A percentile compares a stretch with the other conserved stretches of the same genome.
phyloP scores from a whole-genome alignment of 2,113 vertebrate genomes.

The Oryzias curvinotus region DNA sequence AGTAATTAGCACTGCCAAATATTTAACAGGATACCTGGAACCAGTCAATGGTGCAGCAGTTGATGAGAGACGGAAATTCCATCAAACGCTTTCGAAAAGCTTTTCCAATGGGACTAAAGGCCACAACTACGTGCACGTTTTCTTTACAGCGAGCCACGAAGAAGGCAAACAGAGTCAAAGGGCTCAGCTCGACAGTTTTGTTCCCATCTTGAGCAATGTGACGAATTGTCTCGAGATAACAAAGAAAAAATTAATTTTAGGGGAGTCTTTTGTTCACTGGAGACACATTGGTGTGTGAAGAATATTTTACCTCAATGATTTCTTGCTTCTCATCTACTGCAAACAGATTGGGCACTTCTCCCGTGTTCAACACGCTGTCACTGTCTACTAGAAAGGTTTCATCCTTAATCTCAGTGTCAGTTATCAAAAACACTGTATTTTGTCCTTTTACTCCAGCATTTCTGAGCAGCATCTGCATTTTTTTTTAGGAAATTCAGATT shows the following conservation, averaged over 20 bases:
- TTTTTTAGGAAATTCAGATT: background rate
- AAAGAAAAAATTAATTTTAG: slow-evolving; percentile 6
- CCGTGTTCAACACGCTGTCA: slow-evolving; percentile 92
- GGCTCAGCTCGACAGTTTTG: slow-evolving; percentile 85
- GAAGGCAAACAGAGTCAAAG: slow-evolving; percentile 88
- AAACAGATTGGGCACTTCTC: slow-evolving; percentile 95
- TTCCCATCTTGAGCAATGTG: slow-evolving; percentile 80
- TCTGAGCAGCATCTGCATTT: slow-evolving; percentile 85
- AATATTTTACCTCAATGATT: slow-evolving; percentile 86
- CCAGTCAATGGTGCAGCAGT: slow-evolving; percentile 98
- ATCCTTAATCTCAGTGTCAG: slow-evolving; percentile 93
- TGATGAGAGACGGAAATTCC: slow-evolving; percentile 95
- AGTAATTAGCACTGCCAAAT: background rate
- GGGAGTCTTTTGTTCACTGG: background rate
- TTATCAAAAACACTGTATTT: slow-evolving; percentile 91
- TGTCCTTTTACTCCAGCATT: slow-evolving; percentile 88
- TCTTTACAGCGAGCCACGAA: slow-evolving; percentile 91
- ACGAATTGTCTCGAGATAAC: slow-evolving; percentile 79
- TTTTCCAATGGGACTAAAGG: slow-evolving; percentile 94
- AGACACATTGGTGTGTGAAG: background rate
- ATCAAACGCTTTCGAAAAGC: slow-evolving; percentile 91
- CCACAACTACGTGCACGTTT: slow-evolving; percentile 91
- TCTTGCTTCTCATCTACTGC: slow-evolving; percentile 93
- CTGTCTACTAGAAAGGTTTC: slow-evolving; percentile 95
- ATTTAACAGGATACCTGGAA: slow-evolving; percentile 83